Base-by-base conservation (phyloP, 2,113 vertebrate genomes). In the Anoplopoma fimbria region DNA sequence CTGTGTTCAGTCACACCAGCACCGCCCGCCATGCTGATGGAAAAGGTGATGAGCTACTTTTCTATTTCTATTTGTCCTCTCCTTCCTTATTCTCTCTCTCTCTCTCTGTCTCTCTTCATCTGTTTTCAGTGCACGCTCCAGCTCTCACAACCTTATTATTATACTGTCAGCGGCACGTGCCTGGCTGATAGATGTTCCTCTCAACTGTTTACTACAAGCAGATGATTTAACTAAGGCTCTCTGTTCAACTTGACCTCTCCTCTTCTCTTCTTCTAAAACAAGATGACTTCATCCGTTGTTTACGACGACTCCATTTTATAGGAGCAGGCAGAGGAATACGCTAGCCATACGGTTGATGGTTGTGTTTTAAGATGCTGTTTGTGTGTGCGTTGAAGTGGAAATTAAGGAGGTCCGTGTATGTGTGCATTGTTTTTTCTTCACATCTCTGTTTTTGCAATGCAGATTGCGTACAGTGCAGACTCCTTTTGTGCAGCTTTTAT, bases 131-230 rank as follows among this genome's bases (percentile, higher is more conserved):
- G 81, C 92, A 93, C 93, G 90, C 93, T 88, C 81, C 77, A 45
- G 81, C 88, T 84, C 86, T 81, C 64, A 70, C 91, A 83, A 87
- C 89, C 91, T 92, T 94, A 91, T 93, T 94, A 95, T 95, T 94
- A 91, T 91, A 89, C 91, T 95, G 94, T 95, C 94, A 94, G 92
- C 61, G 68, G 79, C 93, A 92, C 92, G 90, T 92, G 93, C 85
- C 89, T 21, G 78, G 77, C 92, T 93, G 93, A 94, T 94, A 92
- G 93, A 95, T 95, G 91, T 91, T 90, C 92, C 92, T 80, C 89
- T 87, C 87, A 85, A 89, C 93, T 93, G 91, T 94, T 94, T 95
- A 94, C 90, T 90, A 87, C 91, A 86, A 90, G 88, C 86, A 87
- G 84, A 91, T 93, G 93, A 93, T 94, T 95, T 95, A 94, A 92